Conservation (phyloP, 2,888 invertebrate species). For the Hydraecia micacea region DNA sequence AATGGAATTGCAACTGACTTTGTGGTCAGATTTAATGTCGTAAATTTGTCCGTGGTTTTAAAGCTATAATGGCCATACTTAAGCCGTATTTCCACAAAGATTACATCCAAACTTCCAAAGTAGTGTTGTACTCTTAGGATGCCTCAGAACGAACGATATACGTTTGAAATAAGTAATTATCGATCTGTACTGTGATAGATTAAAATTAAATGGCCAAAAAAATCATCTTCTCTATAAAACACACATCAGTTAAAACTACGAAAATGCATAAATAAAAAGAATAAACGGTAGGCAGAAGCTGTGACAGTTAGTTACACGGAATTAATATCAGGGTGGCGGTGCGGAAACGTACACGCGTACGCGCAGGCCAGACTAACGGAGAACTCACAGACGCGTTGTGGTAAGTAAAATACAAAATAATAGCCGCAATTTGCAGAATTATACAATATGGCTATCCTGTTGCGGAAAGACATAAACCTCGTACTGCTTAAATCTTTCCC, state of each 20-base stretch:
- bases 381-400: background rate
- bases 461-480: background rate
- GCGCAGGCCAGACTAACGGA: conserved; percentile 48
- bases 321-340: conserved; percentile 43
- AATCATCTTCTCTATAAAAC: background rate
- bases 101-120: background rate
- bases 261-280: background rate
- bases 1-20: background rate
- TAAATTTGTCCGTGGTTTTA: background rate
- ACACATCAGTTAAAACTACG: background rate
- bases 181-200: background rate
- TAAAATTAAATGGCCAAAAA: background rate
- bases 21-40: background rate
- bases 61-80: background rate
- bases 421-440: background rate
- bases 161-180: background rate
- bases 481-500: background rate
- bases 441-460: background rate
- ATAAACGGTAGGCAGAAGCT: no score
- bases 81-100: background rate
- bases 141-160: background rate
- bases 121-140: background rate
- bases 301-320: conserved; percentile 40
- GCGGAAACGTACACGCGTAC: conserved; percentile 53
- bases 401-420: conserved; percentile 8